A percentile compares a stretch with the other conserved stretches of the same genome.
These are phyloP conservation scores for rabbit (Oryctolagus cuniculus) DNA, from an alignment of 2,113 vertebrate genomes.

Conservation along the genomic window mOryCun1.1 NC_091435.1:18118001-18118500, in stretches of 20 bases:
- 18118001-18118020: background rate
- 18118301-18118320: background rate
- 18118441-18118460: background rate
- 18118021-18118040: background rate
- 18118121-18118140: background rate
- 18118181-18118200: background rate
- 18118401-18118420: background rate
- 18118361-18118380: background rate
- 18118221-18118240: background rate
- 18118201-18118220: background rate
- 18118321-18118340: background rate
- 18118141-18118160: background rate
- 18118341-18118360: background rate
- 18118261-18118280: background rate
- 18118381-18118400: background rate
- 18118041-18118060: conserved; percentile 8
- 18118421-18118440: background rate
- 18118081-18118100: conserved; percentile 56
- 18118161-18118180: background rate
- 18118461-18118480: background rate
- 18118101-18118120: conserved; percentile 39
- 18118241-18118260: background rate
- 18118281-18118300: rapidly evolving
- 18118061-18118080: background rate
- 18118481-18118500: background rate